Conservation (phyloP, 1,140 invertebrate genomes). For the Hestina assimilis region DNA sequence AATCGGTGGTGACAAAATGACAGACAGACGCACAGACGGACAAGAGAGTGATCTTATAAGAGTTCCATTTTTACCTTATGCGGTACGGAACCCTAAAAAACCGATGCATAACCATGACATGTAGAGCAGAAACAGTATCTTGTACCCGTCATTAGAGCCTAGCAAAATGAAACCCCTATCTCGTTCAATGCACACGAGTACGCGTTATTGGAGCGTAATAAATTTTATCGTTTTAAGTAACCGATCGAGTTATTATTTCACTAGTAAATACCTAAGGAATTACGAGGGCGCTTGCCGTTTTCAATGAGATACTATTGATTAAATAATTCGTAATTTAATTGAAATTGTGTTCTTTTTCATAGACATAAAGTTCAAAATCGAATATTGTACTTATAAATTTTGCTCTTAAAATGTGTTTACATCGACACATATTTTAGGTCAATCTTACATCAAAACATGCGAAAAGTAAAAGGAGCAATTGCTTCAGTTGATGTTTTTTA, state of each 20-base stretch:
- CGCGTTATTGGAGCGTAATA: constrained; percentile 37
- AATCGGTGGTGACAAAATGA: no score
- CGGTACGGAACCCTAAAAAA: constrained; percentile 5
- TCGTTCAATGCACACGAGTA: constrained; percentile 32
- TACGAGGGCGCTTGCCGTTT: constrained; percentile 8
- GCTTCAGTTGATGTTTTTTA: neutral
- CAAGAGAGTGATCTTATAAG: no score
- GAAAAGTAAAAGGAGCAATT: constrained; percentile 9
- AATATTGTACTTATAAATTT: neutral
- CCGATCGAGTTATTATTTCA: constrained; percentile 29
- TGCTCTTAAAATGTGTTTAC: neutral
- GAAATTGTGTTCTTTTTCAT: neutral
- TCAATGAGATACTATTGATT: constrained; percentile 16
- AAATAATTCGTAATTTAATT: neutral
- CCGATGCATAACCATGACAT: constrained; percentile 12
- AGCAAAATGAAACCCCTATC: constrained; percentile 35
- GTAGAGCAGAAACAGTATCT: constrained; percentile 23
- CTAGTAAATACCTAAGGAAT: constrained; percentile 15
- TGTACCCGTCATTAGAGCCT: constrained; percentile 19
- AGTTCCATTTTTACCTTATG: no score
- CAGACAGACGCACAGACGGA: neutral
- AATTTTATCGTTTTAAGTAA: constrained; percentile 41
- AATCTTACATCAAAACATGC: constrained; percentile 7
- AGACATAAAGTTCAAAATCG: neutral
- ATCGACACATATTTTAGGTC: neutral